Percentiles rank a stretch among this genome's conserved stretches.
These are phyloP conservation scores for Tauraco erythrolophus DNA, from an alignment of 2,113 vertebrate genomes.

Conservation along the genomic window DNA sequence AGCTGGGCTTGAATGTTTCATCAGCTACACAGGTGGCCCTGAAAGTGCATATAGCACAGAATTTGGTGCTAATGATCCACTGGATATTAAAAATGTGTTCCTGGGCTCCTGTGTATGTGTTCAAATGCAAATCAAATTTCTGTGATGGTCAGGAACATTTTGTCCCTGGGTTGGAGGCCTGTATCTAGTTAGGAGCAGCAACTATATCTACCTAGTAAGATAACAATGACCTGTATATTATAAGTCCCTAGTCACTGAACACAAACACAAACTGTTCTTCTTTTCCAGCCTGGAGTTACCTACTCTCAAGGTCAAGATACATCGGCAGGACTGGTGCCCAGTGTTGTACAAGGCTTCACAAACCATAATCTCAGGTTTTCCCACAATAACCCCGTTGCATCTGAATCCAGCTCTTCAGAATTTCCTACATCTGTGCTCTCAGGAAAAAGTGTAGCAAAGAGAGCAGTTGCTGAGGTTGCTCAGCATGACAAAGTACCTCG, in stretches of 20 bases:
- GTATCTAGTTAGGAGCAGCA: background rate
- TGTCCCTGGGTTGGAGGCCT: background rate
- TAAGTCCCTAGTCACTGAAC: background rate
- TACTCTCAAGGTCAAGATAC: slow-evolving; percentile 2
- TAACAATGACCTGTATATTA: too few species aligned
- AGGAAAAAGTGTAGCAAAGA: background rate
- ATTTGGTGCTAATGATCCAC: background rate
- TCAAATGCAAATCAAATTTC: background rate
- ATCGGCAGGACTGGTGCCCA: background rate
- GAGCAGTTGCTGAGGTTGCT: background rate
- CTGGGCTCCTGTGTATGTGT: background rate
- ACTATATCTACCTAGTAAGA: background rate
- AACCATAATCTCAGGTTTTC: slow-evolving; percentile 56
- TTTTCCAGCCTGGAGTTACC: slow-evolving; percentile 53
- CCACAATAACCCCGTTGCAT: slow-evolving; percentile 12
- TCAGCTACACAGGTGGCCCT: background rate
- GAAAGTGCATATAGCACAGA: background rate
- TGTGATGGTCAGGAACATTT: background rate
- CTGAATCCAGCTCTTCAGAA: slow-evolving; percentile 14
- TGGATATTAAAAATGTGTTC: background rate
- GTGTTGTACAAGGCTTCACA: background rate
- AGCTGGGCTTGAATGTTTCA: background rate
- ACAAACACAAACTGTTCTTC: background rate
- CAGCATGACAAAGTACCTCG: background rate
- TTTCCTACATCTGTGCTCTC: fast-evolving